These are phyloP conservation scores for Xenopus laevis DNA, from an alignment of 2,113 vertebrate genomes.

Conservation along the genomic window DNA sequence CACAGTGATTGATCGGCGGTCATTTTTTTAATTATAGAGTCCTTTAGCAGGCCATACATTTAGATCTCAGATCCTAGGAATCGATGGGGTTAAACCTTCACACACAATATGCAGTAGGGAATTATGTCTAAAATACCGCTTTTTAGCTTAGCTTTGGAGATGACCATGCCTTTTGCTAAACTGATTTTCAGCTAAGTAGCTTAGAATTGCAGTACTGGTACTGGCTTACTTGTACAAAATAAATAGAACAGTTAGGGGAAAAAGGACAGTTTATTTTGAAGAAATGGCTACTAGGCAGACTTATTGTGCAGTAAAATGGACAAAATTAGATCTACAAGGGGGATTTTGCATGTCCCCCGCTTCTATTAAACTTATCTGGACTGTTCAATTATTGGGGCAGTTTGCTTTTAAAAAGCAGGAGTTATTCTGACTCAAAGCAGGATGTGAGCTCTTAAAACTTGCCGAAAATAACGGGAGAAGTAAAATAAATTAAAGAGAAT, in stretches of 20 bases:
- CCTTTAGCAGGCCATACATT: no score
- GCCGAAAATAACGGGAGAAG: no score
- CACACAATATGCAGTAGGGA: neutral
- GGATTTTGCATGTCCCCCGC: constrained; percentile 4
- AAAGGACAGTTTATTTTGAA: constrained; percentile 43
- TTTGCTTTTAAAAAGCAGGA: constrained; percentile 4
- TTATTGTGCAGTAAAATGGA: constrained; percentile 44
- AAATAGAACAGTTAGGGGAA: constrained; percentile 33
- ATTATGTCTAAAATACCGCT: neutral
- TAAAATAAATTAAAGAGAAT: no score
- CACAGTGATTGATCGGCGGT: no score
- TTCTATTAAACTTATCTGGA: constrained; percentile 42
- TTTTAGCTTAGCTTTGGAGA: constrained; percentile 12
- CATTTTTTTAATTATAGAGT: no score
- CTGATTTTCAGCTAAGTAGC: constrained; percentile 58
- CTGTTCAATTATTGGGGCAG: constrained; percentile 45
- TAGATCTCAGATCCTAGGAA: neutral
- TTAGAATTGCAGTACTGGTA: constrained; percentile 53
- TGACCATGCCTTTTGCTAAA: constrained; percentile 50
- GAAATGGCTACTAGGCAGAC: constrained; percentile 48
- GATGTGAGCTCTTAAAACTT: no score
- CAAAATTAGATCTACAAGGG: constrained; percentile 39
- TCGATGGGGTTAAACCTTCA: neutral
- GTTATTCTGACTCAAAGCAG: constrained; percentile 29
- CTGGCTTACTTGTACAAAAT: constrained; percentile 47